A percentile compares a stretch with the other conserved stretches of the same genome.
phyloP scores from a whole-genome alignment of 2,888 invertebrate genomes.

The Colletes collaris region DNA sequence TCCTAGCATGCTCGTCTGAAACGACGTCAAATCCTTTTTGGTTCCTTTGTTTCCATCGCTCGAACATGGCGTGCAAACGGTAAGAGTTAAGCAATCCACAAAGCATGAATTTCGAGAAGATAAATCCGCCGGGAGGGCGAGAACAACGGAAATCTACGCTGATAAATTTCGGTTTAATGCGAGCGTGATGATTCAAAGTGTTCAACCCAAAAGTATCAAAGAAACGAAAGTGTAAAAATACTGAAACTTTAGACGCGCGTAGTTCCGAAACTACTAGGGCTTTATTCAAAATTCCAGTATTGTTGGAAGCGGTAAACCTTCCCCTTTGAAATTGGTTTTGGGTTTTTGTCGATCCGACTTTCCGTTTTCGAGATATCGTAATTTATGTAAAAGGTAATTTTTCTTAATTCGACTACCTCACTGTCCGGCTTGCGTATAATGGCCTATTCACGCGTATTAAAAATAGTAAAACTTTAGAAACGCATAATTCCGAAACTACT shows the following conservation, averaged over 20 bases:
- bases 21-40: background rate
- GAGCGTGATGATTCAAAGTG: slow-evolving; percentile 15
- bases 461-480: no score
- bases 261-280: no score
- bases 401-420: no score
- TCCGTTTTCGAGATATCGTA: no score
- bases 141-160: slow-evolving; percentile 17
- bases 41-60: background rate
- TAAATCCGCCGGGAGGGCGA: slow-evolving; percentile 18
- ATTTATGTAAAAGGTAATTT: no score
- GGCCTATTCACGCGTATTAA: no score
- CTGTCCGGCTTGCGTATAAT: no score
- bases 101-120: slow-evolving; percentile 20
- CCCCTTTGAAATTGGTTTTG: no score
- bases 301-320: no score
- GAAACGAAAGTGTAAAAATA: slow-evolving; percentile 9
- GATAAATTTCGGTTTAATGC: slow-evolving; percentile 16
- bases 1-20: slow-evolving; percentile 28
- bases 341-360: no score
- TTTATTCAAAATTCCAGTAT: no score
- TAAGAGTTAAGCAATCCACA: slow-evolving; percentile 14
- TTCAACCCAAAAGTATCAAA: slow-evolving; percentile 14
- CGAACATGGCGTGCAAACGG: background rate
- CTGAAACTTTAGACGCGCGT: background rate
- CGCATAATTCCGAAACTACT: no score